phyloP scores from a whole-genome alignment of 2,113 vertebrate genomes.

The Phodopus roborovskii region DNA sequence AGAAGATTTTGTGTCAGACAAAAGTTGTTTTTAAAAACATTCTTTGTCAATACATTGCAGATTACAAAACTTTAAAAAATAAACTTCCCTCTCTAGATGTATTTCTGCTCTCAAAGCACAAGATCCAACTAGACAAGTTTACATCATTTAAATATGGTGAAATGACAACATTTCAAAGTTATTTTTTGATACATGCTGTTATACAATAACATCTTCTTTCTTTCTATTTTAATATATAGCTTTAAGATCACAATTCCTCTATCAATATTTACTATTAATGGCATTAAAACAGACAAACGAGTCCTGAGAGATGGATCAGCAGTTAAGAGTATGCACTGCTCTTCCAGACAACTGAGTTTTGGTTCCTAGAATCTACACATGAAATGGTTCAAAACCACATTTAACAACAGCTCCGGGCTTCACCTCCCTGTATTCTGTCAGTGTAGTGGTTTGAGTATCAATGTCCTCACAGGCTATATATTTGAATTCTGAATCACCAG shows the following conservation, averaged over 20 bases:
- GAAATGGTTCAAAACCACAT: too few relatives aligned
- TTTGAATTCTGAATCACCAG: not conserved
- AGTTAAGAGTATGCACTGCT: not conserved
- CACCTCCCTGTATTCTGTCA: not conserved
- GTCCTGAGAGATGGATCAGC: too few relatives aligned
- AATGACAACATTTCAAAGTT: not conserved
- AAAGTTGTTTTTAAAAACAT: not conserved
- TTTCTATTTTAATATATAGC: constrained; percentile 11
- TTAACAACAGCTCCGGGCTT: not conserved
- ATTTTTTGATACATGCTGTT: not conserved
- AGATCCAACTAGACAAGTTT: not conserved
- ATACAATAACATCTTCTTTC: not conserved
- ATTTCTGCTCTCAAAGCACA: not conserved
- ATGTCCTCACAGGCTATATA: accelerated
- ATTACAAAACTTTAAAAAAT: not conserved
- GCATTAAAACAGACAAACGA: not conserved
- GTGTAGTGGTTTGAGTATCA: not conserved
- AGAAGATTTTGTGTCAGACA: not conserved
- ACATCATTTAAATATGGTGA: not conserved
- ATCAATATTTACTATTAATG: not conserved
- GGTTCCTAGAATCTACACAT: not conserved
- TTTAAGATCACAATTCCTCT: not conserved
- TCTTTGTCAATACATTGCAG: not conserved
- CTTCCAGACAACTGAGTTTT: not conserved
- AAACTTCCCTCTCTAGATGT: not conserved